These are phyloP conservation scores for Xiphophorus couchianus DNA, from an alignment of 2,113 vertebrate species.

Conservation along the genomic window DNA sequence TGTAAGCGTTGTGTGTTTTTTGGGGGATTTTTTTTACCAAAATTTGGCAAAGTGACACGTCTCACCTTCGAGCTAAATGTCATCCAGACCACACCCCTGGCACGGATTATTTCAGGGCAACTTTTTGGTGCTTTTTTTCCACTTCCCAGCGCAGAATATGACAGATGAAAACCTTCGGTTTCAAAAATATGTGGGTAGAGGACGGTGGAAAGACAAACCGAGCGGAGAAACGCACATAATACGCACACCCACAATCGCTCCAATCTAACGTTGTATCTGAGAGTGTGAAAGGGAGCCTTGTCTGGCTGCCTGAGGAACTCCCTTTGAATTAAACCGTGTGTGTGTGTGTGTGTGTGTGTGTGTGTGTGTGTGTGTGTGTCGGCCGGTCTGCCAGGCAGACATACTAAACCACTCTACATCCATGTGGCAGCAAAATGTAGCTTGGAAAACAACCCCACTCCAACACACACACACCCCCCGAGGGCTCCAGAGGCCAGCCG, in stretches of 20 bases:
- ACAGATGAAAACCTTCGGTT: conserved; percentile 33
- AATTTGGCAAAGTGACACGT: conserved; percentile 35
- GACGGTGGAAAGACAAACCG: conserved; percentile 51
- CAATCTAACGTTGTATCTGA: conserved; percentile 67
- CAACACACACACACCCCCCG: conserved; percentile 53
- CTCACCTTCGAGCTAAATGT: conserved; percentile 73
- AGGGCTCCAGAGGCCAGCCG: conserved; percentile 67
- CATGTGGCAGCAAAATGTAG: conserved; percentile 78
- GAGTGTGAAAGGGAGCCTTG: conserved; percentile 78
- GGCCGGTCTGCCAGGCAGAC: conserved; percentile 69
- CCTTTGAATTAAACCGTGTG: conserved; percentile 54
- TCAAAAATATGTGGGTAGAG: conserved; percentile 29
- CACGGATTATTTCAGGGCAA: conserved; percentile 7
- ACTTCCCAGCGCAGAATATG: conserved; percentile 22
- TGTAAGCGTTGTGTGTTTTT: conserved; percentile 36
- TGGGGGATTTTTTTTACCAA: background rate
- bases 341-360: conserved; percentile 39
- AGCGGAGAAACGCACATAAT: conserved; percentile 22
- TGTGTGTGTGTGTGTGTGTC: conserved; percentile 48
- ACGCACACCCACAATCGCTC: conserved; percentile 47
- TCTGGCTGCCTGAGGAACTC: conserved; percentile 74
- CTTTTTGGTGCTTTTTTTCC: conserved; percentile 20
- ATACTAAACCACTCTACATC: conserved; percentile 78
- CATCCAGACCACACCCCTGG: conserved; percentile 67
- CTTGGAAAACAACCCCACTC: conserved; percentile 70